Base-by-base conservation (phyloP, 2,797 vertebrate species). In the Rhinatrema bivittatum region DNA sequence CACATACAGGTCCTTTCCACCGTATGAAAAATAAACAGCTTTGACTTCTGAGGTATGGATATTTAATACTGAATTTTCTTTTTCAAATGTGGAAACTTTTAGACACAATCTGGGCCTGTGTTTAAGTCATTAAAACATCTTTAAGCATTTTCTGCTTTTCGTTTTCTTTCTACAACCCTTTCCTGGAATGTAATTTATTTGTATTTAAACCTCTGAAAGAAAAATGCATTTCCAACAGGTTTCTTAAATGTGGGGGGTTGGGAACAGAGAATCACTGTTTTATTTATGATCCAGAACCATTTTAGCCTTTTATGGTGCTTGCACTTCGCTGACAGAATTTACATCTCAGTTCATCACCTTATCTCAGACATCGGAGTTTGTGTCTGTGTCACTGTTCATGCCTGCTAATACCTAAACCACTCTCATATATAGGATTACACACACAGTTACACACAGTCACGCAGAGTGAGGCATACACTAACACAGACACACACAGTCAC, bases 231-330 rank as follows among this genome's bases (percentile, higher is more conserved):
- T 79, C 68, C 70, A 81, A 59, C 60, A 47, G 17, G 59, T 60
- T 68, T 73, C 63, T 65, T 63, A 56, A 60, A 53, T 40, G 48
- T 28, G 44, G 56, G 50, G 33, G 35, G 40, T 45, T 71, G 59
- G 75, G 70, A 72, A 79, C 75, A 76, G 74, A 71, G 58, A 56
- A 60, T 67, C 69, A 72, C 74, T 69, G 75, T 79, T 74, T 87
- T 86, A 88, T 88, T 90, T 81, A 85, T 86, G 89, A 85, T 84
- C 89, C 83, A 86, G 87, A 82, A 83, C 72, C 65, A 56, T 80
- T 87, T 62, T 83, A 72, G 78, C 87, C 89, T 90, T 93, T 90
- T 87, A 90, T 84, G 87, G 88, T 68, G 62, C 67, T 76, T 87
- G 84, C 86, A 88, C 81, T 84, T 88, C n/a, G 84, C 85, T 82